phyloP scores from a whole-genome alignment of 2,888 invertebrate species.

The Gryllus longicercus region DNA sequence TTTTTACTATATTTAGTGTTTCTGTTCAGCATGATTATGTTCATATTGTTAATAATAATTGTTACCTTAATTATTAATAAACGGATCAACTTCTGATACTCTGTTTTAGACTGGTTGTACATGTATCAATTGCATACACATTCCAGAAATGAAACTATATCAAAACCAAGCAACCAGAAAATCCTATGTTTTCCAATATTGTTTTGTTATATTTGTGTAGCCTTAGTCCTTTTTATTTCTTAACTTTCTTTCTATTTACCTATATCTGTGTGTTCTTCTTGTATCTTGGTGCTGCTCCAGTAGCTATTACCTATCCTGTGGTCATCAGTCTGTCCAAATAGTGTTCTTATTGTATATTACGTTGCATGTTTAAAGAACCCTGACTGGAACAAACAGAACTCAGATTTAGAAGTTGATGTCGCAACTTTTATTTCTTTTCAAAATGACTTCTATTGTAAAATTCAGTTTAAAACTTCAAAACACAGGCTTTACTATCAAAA shows the following conservation, averaged over 20 bases:
- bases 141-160: neutral
- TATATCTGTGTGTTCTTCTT: neutral
- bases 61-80: constrained; percentile 7
- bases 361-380: too few species aligned
- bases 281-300: neutral
- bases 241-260: neutral
- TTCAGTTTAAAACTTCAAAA: too few species aligned
- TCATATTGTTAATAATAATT: constrained; percentile 2
- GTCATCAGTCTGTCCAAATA: constrained; percentile 25
- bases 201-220: neutral
- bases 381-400: too few species aligned
- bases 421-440: too few species aligned
- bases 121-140: constrained; percentile 11
- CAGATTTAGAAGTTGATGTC: too few species aligned
- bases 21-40: neutral
- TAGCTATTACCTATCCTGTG: neutral
- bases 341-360: neutral
- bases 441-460: too few species aligned
- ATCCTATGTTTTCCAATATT: neutral
- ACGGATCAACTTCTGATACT: neutral
- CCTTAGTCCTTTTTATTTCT: neutral
- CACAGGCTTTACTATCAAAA: too few species aligned
- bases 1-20: neutral
- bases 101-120: neutral
- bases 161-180: neutral